Evolutionary conservation across 2,888 invertebrate genomes (phyloP).

Genomic region (Smittia sp.): DNA sequence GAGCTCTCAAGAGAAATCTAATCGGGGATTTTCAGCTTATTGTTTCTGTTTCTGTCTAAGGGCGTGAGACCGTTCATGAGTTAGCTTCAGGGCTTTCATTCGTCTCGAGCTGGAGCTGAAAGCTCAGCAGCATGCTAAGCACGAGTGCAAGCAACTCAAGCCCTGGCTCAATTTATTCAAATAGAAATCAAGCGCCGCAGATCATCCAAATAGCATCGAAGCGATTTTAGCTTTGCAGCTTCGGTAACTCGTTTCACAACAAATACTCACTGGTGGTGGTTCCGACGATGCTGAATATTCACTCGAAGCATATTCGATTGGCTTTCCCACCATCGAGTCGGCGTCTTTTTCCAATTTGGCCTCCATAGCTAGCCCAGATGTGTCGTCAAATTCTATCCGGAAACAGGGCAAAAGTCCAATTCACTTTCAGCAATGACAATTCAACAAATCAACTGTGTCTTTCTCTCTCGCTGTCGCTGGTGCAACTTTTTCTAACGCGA

Average conservation of each 20-base stretch:
- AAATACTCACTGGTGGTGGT: slow-evolving; percentile 24
- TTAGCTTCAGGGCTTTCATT: not conserved
- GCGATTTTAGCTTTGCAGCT: too few relatives aligned
- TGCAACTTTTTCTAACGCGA: not conserved
- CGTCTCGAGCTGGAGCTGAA: not conserved
- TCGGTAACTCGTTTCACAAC: not conserved
- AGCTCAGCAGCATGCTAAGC: too few relatives aligned
- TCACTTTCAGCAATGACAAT: too few relatives aligned
- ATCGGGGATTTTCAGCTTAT: not conserved
- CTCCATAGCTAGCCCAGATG: slow-evolving; percentile 8
- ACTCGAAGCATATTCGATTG: not conserved
- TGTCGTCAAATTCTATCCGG: not conserved
- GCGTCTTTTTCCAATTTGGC: slow-evolving; percentile 18
- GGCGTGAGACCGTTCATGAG: not conserved
- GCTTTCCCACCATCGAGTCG: slow-evolving; percentile 6
- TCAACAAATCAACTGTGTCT: not conserved
- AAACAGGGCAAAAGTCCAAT: not conserved
- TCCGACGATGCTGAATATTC: slow-evolving; percentile 19
- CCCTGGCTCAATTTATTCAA: too few relatives aligned
- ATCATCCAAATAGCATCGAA: not conserved
- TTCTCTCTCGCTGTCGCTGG: not conserved
- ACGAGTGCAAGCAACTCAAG: too few relatives aligned
- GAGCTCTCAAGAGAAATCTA: not conserved
- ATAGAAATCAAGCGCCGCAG: too few relatives aligned
- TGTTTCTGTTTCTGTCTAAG: not conserved